These are phyloP conservation scores for Heliconius charithonia DNA, from an alignment of 2,888 invertebrate species.

Conservation along the genomic window DNA sequence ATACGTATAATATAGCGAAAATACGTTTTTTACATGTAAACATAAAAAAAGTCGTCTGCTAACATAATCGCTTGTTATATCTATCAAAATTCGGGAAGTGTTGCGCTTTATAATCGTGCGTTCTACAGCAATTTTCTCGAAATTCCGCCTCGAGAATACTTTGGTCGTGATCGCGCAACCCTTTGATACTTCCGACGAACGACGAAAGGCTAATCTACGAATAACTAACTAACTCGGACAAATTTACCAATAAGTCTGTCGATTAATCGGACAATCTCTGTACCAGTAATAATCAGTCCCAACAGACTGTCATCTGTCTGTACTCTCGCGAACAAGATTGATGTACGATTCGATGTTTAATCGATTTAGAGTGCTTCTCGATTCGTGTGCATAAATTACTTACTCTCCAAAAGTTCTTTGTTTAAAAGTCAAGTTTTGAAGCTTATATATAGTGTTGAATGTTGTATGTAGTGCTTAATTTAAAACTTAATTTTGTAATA, in stretches of 20 bases:
- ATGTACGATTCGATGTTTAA: constrained; percentile 46
- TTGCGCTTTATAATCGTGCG: constrained; percentile 72
- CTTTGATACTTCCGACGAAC: constrained; percentile 75
- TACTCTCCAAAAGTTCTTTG: background rate
- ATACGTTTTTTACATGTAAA: background rate
- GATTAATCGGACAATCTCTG: constrained; percentile 55
- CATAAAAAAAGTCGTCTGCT: constrained; percentile 29
- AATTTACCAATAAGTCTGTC: constrained; percentile 58
- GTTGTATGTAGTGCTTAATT: background rate
- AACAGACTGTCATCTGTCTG: constrained; percentile 48
- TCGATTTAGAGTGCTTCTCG: constrained; percentile 38
- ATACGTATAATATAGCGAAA: background rate
- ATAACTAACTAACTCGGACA: constrained; percentile 49
- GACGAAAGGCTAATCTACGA: constrained; percentile 59
- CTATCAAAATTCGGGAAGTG: constrained; percentile 53
- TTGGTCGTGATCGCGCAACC: constrained; percentile 71
- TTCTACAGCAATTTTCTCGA: constrained; percentile 71
- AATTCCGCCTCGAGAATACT: constrained; percentile 70
- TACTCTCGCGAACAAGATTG: constrained; percentile 45
- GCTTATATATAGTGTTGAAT: background rate
- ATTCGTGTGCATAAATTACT: constrained; percentile 13
- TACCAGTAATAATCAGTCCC: constrained; percentile 61
- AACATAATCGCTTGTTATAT: constrained; percentile 50
- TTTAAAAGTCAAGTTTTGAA: background rate
- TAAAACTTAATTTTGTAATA: background rate